Evolutionary conservation across 2,888 invertebrate genomes (phyloP).

Genomic region (Drosophila ochracea): DNA sequence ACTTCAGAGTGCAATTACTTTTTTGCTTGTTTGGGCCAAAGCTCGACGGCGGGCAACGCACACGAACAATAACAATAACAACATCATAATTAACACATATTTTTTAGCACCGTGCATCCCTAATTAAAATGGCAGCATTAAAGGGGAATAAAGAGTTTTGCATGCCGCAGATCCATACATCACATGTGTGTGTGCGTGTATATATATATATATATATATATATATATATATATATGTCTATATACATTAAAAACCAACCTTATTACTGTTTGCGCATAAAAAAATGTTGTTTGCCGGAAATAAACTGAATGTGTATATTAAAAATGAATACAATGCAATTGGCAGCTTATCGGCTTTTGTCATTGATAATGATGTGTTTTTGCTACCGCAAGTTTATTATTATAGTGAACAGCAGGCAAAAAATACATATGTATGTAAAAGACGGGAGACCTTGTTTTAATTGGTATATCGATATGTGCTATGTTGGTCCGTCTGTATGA

Average conservation of each 20-base stretch:
- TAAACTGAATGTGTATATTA: not conserved
- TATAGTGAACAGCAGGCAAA: not conserved
- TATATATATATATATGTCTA: not conserved
- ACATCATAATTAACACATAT: constrained; percentile 10
- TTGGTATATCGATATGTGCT: not conserved
- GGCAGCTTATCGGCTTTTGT: constrained; percentile 2
- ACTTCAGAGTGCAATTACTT: constrained; percentile 1
- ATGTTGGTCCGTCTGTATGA: not conserved
- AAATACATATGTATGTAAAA: not conserved
- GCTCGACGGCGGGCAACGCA: not conserved
- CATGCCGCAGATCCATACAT: too few species aligned
- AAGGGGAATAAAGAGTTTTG: not conserved
- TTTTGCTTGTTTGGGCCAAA: not conserved
- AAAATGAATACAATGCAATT: constrained; percentile 11
- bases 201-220: not conserved
- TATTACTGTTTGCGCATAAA: constrained; percentile 7
- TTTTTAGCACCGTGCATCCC: not conserved
- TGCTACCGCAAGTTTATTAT: constrained; percentile 5
- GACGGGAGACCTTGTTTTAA: not conserved
- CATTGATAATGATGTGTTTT: constrained; percentile 9
- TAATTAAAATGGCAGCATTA: constrained; percentile 10
- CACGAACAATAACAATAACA: not conserved
- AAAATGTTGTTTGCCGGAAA: constrained; percentile 14
- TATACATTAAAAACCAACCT: constrained; percentile 5
- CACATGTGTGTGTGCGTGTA: too few species aligned